These are phyloP conservation scores for Magallana nippona DNA, from an alignment of 2,888 invertebrate genomes.

Conservation along the genomic window DNA sequence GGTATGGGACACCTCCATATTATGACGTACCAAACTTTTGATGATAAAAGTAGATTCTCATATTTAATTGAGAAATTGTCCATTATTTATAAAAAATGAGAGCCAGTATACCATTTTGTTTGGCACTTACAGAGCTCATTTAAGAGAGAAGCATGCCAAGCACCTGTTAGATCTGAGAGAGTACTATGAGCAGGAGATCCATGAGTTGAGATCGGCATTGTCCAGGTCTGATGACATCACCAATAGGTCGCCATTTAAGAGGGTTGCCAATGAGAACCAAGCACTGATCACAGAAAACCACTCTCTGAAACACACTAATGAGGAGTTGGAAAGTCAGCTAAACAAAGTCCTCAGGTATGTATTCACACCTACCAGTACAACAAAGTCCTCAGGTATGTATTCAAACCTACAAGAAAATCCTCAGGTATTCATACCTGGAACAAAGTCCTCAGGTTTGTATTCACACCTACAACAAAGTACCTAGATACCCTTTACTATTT, in stretches of 20 bases:
- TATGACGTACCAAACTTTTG: too few relatives aligned
- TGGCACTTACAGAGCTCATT: slow-evolving; percentile 61
- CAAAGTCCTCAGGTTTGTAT: too few relatives aligned
- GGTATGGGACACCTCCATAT: too few relatives aligned
- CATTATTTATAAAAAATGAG: too few relatives aligned
- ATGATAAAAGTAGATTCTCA: too few relatives aligned
- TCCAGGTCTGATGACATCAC: slow-evolving; percentile 56
- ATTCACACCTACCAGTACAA: too few relatives aligned
- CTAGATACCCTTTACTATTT: too few relatives aligned
- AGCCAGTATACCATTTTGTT: background rate
- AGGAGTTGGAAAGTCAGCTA: slow-evolving; percentile 65
- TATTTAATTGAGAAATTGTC: too few relatives aligned
- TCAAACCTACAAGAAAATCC: too few relatives aligned
- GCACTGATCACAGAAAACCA: slow-evolving; percentile 68
- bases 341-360: slow-evolving; percentile 63
- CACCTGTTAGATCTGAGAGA: slow-evolving; percentile 73
- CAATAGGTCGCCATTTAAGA: slow-evolving; percentile 44
- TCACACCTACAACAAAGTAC: too few relatives aligned
- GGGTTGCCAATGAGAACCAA: slow-evolving; percentile 55
- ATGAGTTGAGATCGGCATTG: slow-evolving; percentile 65
- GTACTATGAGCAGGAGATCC: slow-evolving; percentile 74
- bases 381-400: too few relatives aligned
- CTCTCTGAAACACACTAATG: slow-evolving; percentile 61
- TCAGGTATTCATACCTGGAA: too few relatives aligned
- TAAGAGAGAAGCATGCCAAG: slow-evolving; percentile 75